Conservation (phyloP, 2,888 invertebrate species). For the Griposia aprilina region DNA sequence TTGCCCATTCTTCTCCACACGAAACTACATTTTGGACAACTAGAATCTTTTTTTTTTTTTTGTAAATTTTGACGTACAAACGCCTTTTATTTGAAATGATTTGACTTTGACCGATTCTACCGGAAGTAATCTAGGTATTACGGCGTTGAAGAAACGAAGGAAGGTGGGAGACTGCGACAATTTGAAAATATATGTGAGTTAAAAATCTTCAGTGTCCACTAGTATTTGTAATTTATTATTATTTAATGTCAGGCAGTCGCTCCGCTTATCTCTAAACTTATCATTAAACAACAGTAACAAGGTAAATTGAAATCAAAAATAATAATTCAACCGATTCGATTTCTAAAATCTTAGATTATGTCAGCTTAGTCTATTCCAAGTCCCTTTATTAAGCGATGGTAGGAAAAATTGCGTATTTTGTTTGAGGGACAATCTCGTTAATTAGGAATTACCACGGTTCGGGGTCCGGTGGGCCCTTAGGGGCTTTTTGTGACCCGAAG, state of each 20-base stretch:
- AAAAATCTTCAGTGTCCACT: not conserved
- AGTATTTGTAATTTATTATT: no score
- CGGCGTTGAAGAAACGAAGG: not conserved
- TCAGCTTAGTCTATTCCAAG: constrained; percentile 9
- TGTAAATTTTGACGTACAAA: no score
- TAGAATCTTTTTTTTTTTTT: no score
- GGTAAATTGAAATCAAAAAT: not conserved
- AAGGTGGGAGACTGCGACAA: not conserved
- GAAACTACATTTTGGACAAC: no score
- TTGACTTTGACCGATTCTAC: no score
- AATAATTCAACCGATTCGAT: not conserved
- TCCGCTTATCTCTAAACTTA: not conserved
- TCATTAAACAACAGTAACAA: not conserved
- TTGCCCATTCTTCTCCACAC: no score
- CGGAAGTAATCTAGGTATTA: not conserved
- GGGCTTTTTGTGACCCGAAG: constrained; percentile 29
- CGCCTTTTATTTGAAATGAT: no score
- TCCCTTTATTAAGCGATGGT: constrained; percentile 29
- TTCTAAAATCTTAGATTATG: not conserved
- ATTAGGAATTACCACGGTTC: constrained; percentile 64
- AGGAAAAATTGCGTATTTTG: constrained; percentile 59
- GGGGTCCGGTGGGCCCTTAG: constrained; percentile 27
- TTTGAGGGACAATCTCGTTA: constrained; percentile 55
- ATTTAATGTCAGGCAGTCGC: not conserved
- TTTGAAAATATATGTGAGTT: not conserved